phyloP scores from a whole-genome alignment of 2,797 vertebrate genomes.

The Cryptoblepharus egeriae region DNA sequence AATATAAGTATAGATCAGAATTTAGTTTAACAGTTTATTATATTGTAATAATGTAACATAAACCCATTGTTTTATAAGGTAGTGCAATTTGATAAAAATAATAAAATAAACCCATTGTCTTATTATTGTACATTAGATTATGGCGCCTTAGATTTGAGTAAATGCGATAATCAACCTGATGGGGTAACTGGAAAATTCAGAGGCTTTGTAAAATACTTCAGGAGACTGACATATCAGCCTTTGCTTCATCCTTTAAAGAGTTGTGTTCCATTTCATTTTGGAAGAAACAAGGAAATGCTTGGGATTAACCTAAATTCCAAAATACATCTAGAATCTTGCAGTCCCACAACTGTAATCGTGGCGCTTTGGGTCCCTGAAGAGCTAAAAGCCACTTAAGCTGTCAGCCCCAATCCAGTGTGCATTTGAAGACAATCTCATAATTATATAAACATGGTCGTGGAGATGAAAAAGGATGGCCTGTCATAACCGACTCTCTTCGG shows the following conservation, averaged over 20 bases:
- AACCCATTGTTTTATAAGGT: too few relatives aligned
- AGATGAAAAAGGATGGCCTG: conserved; percentile 9
- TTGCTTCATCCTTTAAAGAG: background rate
- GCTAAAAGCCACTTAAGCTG: conserved; percentile 49
- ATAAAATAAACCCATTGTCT: too few relatives aligned
- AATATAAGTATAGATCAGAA: too few relatives aligned
- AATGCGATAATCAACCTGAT: background rate
- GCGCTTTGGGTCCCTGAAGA: background rate
- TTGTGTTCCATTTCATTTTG: background rate
- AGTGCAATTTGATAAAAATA: too few relatives aligned
- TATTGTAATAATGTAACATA: too few relatives aligned
- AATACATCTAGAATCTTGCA: background rate
- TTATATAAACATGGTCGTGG: conserved; percentile 18
- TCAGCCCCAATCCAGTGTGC: conserved; percentile 9
- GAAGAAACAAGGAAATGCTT: background rate
- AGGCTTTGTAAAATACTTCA: too few relatives aligned
- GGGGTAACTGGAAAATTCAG: too few relatives aligned
- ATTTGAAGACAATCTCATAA: conserved; percentile 29
- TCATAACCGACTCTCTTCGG: background rate
- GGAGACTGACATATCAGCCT: fast-evolving
- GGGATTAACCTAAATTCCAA: background rate
- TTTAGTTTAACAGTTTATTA: too few relatives aligned
- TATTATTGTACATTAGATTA: too few relatives aligned
- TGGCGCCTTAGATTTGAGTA: too few relatives aligned
- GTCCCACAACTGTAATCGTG: conserved; percentile 3